Percentiles rank a stretch among this genome's conserved stretches.
phyloP scores from a whole-genome alignment of 2,888 invertebrate genomes.

The Trilocha varians region DNA sequence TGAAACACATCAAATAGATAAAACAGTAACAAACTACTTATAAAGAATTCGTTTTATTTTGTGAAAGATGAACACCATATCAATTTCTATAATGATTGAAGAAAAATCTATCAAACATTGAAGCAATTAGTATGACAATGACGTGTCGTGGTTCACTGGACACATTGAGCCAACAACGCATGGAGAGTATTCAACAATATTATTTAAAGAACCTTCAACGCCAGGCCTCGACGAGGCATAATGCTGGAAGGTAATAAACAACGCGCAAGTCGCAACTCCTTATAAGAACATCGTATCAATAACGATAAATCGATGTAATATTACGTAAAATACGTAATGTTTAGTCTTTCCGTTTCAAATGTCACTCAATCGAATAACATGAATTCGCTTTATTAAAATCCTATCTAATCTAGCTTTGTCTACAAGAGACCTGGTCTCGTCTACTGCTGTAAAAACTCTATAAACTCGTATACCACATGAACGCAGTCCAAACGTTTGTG shows the following conservation, averaged over 20 bases:
- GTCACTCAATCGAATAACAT: conserved; percentile 62
- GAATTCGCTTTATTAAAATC: conserved; percentile 56
- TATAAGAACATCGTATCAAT: conserved; percentile 55
- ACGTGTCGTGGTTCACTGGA: neutral
- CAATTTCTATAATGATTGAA: conserved; percentile 4
- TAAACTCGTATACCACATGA: conserved; percentile 42
- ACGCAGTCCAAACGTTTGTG: neutral
- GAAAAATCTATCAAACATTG: neutral
- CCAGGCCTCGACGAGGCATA: neutral
- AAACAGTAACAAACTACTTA: conserved; percentile 44
- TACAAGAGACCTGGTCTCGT: conserved; percentile 65
- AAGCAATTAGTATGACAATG: neutral
- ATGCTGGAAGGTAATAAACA: conserved; percentile 17
- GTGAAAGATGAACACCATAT: conserved; percentile 45
- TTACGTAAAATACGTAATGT: conserved; percentile 65
- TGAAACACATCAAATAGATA: conserved; percentile 58
- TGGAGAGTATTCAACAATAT: conserved; percentile 1
- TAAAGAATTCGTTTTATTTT: conserved; percentile 46
- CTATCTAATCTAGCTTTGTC: conserved; percentile 71
- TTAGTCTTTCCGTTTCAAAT: conserved; percentile 72
- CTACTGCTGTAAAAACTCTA: conserved; percentile 60
- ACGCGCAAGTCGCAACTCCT: conserved; percentile 34
- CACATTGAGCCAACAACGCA: neutral
- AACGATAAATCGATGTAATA: conserved; percentile 65
- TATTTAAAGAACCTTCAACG: neutral